phyloP scores from a whole-genome alignment of 2,113 vertebrate genomes.

The Macquaria australasica region DNA sequence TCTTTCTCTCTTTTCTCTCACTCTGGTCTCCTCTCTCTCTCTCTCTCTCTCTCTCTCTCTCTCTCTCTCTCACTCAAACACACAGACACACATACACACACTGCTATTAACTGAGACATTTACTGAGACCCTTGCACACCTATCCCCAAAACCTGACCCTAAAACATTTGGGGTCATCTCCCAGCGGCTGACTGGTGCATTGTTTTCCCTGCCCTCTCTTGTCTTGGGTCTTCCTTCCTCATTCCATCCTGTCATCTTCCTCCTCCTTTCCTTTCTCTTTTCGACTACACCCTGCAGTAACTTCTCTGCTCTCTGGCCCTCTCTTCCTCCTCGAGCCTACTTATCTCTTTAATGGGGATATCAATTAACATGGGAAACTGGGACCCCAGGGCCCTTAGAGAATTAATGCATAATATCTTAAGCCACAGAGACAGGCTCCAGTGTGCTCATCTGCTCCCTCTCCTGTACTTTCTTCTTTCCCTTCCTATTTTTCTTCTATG shows the following conservation, averaged over 20 bases:
- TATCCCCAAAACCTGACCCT: conserved; percentile 7
- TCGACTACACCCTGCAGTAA: conserved; percentile 47
- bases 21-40: conserved; percentile 14
- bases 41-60: conserved; percentile 18
- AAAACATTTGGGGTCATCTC: conserved; percentile 30
- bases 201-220: conserved; percentile 30
- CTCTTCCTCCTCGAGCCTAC: conserved; percentile 48
- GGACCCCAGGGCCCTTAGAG: conserved; percentile 66
- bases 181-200: not conserved
- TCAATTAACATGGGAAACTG: conserved; percentile 78
- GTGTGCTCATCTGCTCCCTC: conserved; percentile 43
- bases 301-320: conserved; percentile 52
- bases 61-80: conserved; percentile 12
- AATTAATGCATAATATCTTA: conserved; percentile 70
- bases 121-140: conserved; percentile 22
- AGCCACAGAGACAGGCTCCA: conserved; percentile 56
- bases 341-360: conserved; percentile 79
- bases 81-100: conserved; percentile 1
- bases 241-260: conserved; percentile 24
- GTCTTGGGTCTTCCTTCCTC: conserved; percentile 19
- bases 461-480: conserved; percentile 21
- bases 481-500: conserved; percentile 43
- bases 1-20: conserved; percentile 28
- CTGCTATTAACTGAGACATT: conserved; percentile 23
- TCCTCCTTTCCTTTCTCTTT: conserved; percentile 28